phyloP scores from a whole-genome alignment of 2,113 vertebrate genomes.

The Pseudorasbora parva region DNA sequence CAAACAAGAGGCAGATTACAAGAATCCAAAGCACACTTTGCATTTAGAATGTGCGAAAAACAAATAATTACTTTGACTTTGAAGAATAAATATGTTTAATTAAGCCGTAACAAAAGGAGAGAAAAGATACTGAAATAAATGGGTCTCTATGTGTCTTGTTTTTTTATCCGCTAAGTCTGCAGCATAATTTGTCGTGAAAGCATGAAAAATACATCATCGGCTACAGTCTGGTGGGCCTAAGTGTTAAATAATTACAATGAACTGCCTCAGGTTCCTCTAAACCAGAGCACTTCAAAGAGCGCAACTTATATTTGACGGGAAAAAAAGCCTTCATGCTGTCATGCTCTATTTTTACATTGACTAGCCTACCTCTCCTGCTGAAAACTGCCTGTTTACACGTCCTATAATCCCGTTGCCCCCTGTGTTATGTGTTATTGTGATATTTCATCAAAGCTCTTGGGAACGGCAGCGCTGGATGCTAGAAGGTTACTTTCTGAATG shows the following conservation, averaged over 20 bases:
- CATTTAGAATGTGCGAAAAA: constrained; percentile 13
- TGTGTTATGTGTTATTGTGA: constrained; percentile 42
- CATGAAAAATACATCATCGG: constrained; percentile 51
- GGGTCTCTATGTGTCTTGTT: background rate
- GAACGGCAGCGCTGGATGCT: background rate
- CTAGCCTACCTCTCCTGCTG: constrained; percentile 8
- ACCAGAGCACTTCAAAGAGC: constrained; percentile 38
- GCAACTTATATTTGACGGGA: constrained; percentile 37
- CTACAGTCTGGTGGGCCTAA: constrained; percentile 41
- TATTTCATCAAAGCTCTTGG: constrained; percentile 36
- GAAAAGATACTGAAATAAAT: constrained; percentile 1
- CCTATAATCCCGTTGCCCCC: constrained; percentile 36
- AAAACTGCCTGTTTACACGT: constrained; percentile 42
- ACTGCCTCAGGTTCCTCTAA: constrained; percentile 46
- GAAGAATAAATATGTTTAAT: constrained; percentile 35
- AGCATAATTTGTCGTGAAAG: constrained; percentile 41
- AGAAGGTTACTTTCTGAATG: constrained; percentile 35
- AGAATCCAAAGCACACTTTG: background rate
- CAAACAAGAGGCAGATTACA: background rate
- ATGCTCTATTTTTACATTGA: constrained; percentile 38
- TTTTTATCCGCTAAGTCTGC: background rate
- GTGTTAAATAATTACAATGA: constrained; percentile 57
- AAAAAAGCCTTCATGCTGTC: constrained; percentile 34
- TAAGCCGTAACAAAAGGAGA: background rate
- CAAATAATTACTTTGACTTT: constrained; percentile 32